phyloP scores from a whole-genome alignment of 1,140 invertebrate species.

The Colletes latitarsis region DNA sequence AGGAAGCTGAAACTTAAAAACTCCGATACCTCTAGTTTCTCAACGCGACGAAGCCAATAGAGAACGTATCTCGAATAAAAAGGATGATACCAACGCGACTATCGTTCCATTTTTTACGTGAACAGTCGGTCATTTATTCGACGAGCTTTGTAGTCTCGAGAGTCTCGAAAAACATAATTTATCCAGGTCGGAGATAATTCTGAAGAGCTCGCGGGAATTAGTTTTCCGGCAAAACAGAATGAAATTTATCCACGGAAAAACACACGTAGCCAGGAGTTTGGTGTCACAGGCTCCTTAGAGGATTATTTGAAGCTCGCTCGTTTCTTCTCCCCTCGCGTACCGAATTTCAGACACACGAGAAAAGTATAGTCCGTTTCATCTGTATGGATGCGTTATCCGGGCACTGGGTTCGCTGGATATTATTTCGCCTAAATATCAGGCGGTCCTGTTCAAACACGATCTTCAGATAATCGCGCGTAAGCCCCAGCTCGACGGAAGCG shows the following conservation, averaged over 20 bases:
- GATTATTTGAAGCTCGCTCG: background rate
- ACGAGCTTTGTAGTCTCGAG: background rate
- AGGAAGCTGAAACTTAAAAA: background rate
- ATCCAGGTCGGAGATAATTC: background rate
- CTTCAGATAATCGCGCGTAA: slow-evolving; percentile 4
- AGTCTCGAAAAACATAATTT: too few relatives aligned
- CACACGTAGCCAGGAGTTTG: background rate
- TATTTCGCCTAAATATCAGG: background rate
- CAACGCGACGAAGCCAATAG: too few relatives aligned
- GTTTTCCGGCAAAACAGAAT: background rate
- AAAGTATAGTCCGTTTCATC: too few relatives aligned
- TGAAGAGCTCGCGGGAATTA: background rate
- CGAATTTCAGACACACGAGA: background rate
- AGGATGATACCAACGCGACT: too few relatives aligned
- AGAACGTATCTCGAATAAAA: too few relatives aligned
- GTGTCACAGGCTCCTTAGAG: background rate
- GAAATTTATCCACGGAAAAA: background rate
- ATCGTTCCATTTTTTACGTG: too few relatives aligned
- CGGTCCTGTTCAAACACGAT: background rate
- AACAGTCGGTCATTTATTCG: too few relatives aligned
- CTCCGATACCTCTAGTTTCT: too few relatives aligned
- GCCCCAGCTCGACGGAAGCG: background rate
- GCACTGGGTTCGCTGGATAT: too few relatives aligned
- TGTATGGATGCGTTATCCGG: background rate
- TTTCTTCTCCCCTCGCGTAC: background rate